Conservation (phyloP, 1,140 invertebrate species). For the Goniozus legneri region DNA sequence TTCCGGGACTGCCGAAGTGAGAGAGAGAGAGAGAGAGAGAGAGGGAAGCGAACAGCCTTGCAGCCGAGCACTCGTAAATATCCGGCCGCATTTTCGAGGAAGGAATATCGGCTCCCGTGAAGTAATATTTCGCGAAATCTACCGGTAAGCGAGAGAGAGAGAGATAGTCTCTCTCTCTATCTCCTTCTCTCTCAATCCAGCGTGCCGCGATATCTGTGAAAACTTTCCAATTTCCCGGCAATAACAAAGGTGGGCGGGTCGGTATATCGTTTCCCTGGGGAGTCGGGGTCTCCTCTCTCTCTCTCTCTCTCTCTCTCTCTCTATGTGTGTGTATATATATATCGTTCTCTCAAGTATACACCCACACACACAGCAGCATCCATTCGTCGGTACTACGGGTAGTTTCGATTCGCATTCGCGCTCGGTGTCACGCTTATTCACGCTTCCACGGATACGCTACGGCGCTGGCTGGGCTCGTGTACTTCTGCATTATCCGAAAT, state of each 20-base stretch:
- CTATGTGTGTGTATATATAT: too few relatives aligned
- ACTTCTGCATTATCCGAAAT: too few relatives aligned
- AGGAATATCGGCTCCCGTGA: too few relatives aligned
- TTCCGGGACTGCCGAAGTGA: slow-evolving; percentile 7
- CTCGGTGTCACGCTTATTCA: too few relatives aligned
- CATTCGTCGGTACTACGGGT: slow-evolving; percentile 2
- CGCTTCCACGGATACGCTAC: too few relatives aligned
- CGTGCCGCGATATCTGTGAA: slow-evolving; percentile 12
- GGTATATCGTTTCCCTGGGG: slow-evolving; percentile 21
- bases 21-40: not conserved
- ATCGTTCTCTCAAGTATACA: too few relatives aligned
- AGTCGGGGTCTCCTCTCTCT: not conserved
- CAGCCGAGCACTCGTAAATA: too few relatives aligned
- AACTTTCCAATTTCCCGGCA: slow-evolving; percentile 41
- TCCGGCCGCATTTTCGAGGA: too few relatives aligned
- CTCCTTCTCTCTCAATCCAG: not conserved
- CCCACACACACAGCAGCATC: too few relatives aligned
- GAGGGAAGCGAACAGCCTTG: too few relatives aligned
- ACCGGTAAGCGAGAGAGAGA: not conserved
- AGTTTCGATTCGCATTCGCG: not conserved
- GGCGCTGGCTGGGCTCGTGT: too few relatives aligned
- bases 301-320: slow-evolving; percentile 25
- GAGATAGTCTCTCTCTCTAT: not conserved
- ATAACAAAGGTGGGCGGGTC: slow-evolving; percentile 33
- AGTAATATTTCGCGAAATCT: too few relatives aligned